A percentile compares a stretch with the other conserved stretches of the same genome.
These are phyloP conservation scores for Polia nebulosa DNA, from an alignment of 2,888 invertebrate genomes.

Conservation along the genomic window DNA sequence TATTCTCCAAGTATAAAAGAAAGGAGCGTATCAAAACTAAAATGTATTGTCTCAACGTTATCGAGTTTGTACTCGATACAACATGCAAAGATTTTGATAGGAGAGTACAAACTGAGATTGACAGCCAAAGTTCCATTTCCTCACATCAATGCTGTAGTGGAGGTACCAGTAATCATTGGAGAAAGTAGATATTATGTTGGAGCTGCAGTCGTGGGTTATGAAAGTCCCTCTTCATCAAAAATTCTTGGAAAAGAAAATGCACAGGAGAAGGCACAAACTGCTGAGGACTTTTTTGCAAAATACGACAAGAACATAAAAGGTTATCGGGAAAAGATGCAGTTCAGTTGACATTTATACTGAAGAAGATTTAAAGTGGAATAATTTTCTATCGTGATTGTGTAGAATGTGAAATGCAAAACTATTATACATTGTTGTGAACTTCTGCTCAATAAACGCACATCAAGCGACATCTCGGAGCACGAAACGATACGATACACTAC, in stretches of 20 bases:
- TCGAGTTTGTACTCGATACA: slow-evolving; percentile 65
- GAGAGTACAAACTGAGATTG: slow-evolving; percentile 65
- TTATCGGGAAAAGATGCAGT: neutral
- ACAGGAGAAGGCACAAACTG: neutral
- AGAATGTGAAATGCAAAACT: neutral
- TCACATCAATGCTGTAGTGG: slow-evolving; percentile 59
- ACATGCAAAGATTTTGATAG: slow-evolving; percentile 61
- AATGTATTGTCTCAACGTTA: slow-evolving; percentile 49
- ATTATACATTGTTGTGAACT: neutral
- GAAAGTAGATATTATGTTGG: slow-evolving; percentile 14
- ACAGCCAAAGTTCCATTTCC: slow-evolving; percentile 67
- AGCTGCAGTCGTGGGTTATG: neutral
- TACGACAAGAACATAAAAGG: neutral
- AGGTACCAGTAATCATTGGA: slow-evolving; percentile 69
- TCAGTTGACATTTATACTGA: neutral
- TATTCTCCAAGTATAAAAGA: slow-evolving; percentile 51
- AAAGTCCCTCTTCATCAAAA: slow-evolving; percentile 9
- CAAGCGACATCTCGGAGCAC: too few species aligned
- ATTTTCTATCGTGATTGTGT: neutral
- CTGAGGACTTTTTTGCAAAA: slow-evolving; percentile 4
- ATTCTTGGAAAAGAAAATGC: too few species aligned
- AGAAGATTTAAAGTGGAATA: neutral
- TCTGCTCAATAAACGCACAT: neutral
- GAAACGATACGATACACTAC: too few species aligned
- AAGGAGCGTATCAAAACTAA: slow-evolving; percentile 49